Evolutionary conservation across 2,888 invertebrate genomes (phyloP).

Genomic region (Schizotus pectinicornis): DNA sequence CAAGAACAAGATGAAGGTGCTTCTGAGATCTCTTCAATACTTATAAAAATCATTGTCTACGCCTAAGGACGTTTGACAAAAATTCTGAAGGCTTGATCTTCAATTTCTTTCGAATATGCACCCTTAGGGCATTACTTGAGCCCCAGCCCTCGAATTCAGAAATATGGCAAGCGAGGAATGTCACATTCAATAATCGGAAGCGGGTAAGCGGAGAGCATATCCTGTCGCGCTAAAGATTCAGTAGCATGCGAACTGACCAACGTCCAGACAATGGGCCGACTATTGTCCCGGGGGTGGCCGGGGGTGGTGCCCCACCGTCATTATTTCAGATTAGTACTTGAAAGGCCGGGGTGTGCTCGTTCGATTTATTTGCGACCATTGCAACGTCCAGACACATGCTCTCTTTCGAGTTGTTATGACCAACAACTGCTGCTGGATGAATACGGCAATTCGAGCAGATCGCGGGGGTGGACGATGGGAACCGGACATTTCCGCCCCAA

Average conservation of each 20-base stretch:
- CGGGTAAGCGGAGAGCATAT: constrained; percentile 28
- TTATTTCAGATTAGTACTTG: constrained; percentile 44
- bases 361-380: constrained; percentile 26
- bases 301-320: constrained; percentile 40
- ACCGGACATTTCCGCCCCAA: constrained; percentile 11
- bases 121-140: no score
- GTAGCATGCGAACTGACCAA: constrained; percentile 34
- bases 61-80: no score
- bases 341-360: constrained; percentile 31
- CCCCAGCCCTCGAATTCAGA: no score
- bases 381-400: constrained; percentile 10
- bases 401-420: no score
- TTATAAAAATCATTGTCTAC: no score
- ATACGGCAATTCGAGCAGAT: no score
- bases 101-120: no score
- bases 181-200: constrained; percentile 34
- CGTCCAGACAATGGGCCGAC: constrained; percentile 32
- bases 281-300: constrained; percentile 35
- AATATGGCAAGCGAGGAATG: constrained; percentile 9
- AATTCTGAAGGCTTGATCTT: no score
- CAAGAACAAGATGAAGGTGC: no score
- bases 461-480: constrained; percentile 10
- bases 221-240: constrained; percentile 23
- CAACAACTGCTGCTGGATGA: no score
- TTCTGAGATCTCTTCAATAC: no score